Evolutionary conservation across 2,797 vertebrate species (phyloP), one percentile per base, ranked within the genome.

Genomic region (Eidolon dupreanum): DNA sequence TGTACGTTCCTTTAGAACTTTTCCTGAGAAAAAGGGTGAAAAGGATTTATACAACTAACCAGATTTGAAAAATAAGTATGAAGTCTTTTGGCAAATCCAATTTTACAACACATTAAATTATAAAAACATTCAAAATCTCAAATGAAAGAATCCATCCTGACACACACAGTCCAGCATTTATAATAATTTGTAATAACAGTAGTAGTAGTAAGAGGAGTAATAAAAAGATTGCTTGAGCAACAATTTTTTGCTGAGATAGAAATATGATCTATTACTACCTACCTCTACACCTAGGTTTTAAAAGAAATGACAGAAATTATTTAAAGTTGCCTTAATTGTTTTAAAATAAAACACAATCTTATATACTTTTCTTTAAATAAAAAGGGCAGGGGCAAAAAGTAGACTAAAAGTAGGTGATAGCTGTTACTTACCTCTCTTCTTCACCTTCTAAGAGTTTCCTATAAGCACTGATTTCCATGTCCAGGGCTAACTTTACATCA

Each of bases 381-480:
- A 97, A 8, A 53, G 20, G 46, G 4, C 43, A 6, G 20, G 9
- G 49, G 81, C 20, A 28, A 55, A 26, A 86, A 4, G 38, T 6
- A 53, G 65, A 66, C 17, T n/a, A 0, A 5, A 36, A 1, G 38
- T 46, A 17, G 2, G 24, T 57, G 63, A 41, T 6, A 22, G 2
- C 20, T 24, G 41, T 66, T 41, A 24, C 98, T 98, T 97, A 99
- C 99, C 99, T 99, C 93, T 99, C 99, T 81, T 99, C 99, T 97
- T 99, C 99, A 38, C 99, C 99, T 95, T 99, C 99, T 94, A 99
- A 97, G 41, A 99, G 98, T 68, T 99, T 99, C 94, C 99, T 98
- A 81, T 99, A 99, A 66, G 99, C 99, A 22, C 93, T 99, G 97
- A 99, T 99, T 98, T 99, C 99, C 99, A 99, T 99, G 98, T 99